Evolutionary conservation across 2,888 invertebrate species (phyloP), one percentile per base, ranked within the genome.

Genomic region (Heliconius cydno): DNA sequence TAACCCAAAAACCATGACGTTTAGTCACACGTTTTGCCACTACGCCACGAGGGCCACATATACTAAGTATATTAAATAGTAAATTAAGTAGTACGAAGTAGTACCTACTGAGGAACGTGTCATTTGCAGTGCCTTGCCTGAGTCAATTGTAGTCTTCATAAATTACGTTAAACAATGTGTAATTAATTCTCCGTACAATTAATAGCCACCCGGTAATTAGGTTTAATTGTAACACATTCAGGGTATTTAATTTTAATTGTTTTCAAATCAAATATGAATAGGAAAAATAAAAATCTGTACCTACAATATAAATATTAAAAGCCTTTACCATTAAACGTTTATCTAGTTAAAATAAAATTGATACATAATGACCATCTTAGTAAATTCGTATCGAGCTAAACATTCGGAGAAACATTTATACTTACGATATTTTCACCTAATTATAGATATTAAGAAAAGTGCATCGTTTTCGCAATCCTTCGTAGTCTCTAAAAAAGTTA

Each of bases 181-280:
- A 78, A 79, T 82, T 81, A 82, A 79, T 81, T 76, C 67, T 34
- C 60, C 67, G 78, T 80, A 82, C 81, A 78, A 81, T 82, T 82
- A 82, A 81, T 79, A 79, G 81, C 74, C 78, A 79, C 63, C 22
- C 65, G 66, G 73, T 82, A 81, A 82, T 82, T 79, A 81, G 77
- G 63, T 72, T 77, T 68, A 79, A 83, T 83, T 79, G 79, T 81
- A 83, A 81, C 77, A 78, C 68, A 81, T 81, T 76, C 77, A 81
- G 80, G 76, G 46, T 76, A 79, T 79, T 79, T 75, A 80, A 82
- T 79, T 82, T 74, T 81, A 80, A 83, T 77, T 60, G 57, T 52
- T 34, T 30, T 72, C n/a, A 13, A 57, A 57, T 72, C n/a, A 34
- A 72, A 72, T 57, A 84, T 82, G 83, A 78, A 67, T 82, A 83